phyloP scores from a whole-genome alignment of 2,888 invertebrate genomes.

The Lycocerus yunnanus region DNA sequence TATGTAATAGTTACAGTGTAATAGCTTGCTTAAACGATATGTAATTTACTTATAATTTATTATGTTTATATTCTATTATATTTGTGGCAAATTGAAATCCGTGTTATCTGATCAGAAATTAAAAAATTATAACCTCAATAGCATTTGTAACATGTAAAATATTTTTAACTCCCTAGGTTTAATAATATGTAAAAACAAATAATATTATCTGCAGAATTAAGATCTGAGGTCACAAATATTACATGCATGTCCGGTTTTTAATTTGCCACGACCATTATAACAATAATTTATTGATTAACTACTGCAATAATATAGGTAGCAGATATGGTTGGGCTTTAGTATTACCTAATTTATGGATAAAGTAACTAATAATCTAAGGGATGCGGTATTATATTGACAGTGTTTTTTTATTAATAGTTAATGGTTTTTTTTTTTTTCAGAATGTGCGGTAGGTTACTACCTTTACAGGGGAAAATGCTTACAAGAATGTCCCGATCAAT shows the following conservation, averaged over 20 bases:
- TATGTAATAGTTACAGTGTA: neutral
- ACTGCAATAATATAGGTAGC: neutral
- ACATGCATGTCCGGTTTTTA: too few species aligned
- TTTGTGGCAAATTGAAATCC: too few species aligned
- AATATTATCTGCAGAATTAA: too few species aligned
- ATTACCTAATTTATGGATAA: neutral
- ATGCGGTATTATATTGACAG: neutral
- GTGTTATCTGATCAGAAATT: too few species aligned
- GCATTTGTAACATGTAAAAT: too few species aligned
- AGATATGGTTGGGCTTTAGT: neutral
- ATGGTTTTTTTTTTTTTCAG: conserved; percentile 63
- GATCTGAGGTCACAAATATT: too few species aligned
- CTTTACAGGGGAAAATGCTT: conserved; percentile 66
- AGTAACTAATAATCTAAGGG: neutral
- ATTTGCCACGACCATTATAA: too few species aligned
- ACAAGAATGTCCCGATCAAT: conserved; percentile 57
- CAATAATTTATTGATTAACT: neutral
- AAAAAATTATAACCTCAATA: too few species aligned
- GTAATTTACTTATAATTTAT: neutral
- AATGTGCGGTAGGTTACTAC: conserved; percentile 66
- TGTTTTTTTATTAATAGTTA: neutral
- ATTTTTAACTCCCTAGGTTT: too few species aligned
- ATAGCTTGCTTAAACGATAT: neutral
- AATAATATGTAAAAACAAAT: too few species aligned
- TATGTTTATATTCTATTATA: neutral